Evolutionary conservation across 2,797 vertebrate genomes (phyloP).

Genomic region (Heterohyrax brucei): DNA sequence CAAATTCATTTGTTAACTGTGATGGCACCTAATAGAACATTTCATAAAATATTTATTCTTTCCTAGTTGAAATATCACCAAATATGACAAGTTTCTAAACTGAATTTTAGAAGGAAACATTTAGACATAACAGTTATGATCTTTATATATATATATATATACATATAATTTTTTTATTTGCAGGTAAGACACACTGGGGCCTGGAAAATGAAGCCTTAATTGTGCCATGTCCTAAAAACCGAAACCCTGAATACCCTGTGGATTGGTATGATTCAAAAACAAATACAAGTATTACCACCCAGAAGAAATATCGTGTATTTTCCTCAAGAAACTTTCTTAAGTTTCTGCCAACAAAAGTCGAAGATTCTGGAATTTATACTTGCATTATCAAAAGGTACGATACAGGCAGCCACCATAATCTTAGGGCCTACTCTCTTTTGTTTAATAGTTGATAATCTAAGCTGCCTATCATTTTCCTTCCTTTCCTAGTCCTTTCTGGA

Average conservation of each 20-base stretch:
- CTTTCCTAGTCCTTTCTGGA: neutral
- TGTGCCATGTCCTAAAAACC: constrained; percentile 63
- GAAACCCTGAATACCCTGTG: neutral
- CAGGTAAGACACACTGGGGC: constrained; percentile 39
- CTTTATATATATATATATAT: neutral
- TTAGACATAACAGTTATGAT: neutral
- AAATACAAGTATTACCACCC: constrained; percentile 59
- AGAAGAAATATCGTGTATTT: constrained; percentile 56
- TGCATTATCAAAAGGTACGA: constrained; percentile 81
- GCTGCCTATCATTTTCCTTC: neutral
- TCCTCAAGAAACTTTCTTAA: constrained; percentile 69
- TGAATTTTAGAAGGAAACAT: neutral
- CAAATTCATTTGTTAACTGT: neutral
- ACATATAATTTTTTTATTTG: constrained; percentile 8
- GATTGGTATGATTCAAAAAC: constrained; percentile 76
- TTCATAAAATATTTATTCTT: constrained; percentile 49
- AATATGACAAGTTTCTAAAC: neutral
- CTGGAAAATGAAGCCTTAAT: constrained; percentile 85
- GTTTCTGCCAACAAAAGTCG: constrained; percentile 78
- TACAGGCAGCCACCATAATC: neutral
- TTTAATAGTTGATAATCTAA: neutral
- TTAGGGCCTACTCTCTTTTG: neutral
- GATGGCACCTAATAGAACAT: neutral
- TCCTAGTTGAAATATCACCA: neutral
- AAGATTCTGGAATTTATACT: constrained; percentile 78